These are phyloP conservation scores for Steinernema scapterisci DNA, from an alignment of 2,888 invertebrate species.

Conservation along the genomic window DNA sequence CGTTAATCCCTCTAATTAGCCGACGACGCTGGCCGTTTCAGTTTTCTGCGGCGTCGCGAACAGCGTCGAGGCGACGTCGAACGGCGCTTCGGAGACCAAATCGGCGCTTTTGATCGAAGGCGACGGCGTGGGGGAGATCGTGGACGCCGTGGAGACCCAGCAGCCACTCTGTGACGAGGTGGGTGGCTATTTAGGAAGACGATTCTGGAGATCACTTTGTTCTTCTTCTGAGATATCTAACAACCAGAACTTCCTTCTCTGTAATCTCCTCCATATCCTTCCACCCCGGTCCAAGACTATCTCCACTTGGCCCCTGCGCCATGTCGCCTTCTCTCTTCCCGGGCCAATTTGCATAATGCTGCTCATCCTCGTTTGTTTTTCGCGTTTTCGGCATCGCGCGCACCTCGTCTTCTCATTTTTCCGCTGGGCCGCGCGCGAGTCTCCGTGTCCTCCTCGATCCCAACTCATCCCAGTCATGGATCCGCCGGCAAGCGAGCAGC, in stretches of 20 bases:
- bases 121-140: background rate
- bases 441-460: background rate
- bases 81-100: slow-evolving; percentile 1
- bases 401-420: slow-evolving; percentile 25
- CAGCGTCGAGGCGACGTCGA: slow-evolving; percentile 12
- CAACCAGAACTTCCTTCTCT: no score
- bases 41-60: slow-evolving; percentile 21
- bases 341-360: slow-evolving; percentile 29
- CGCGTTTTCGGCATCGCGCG: slow-evolving; percentile 11
- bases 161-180: slow-evolving; percentile 27
- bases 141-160: background rate
- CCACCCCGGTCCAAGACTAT: no score
- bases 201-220: no score
- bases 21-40: background rate
- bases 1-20: slow-evolving; percentile 13
- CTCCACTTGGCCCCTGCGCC: no score
- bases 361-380: slow-evolving; percentile 24
- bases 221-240: no score
- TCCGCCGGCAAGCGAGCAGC: background rate
- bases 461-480: background rate
- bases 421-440: background rate
- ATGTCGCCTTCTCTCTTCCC: background rate
- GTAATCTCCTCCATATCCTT: no score
- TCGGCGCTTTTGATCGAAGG: slow-evolving; percentile 24
- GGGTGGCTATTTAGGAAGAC: background rate